A percentile compares a stretch with the other conserved stretches of the same genome.
These are phyloP conservation scores for Drosophila hamatofila DNA, from an alignment of 2,888 invertebrate genomes.

Conservation along the genomic window DNA sequence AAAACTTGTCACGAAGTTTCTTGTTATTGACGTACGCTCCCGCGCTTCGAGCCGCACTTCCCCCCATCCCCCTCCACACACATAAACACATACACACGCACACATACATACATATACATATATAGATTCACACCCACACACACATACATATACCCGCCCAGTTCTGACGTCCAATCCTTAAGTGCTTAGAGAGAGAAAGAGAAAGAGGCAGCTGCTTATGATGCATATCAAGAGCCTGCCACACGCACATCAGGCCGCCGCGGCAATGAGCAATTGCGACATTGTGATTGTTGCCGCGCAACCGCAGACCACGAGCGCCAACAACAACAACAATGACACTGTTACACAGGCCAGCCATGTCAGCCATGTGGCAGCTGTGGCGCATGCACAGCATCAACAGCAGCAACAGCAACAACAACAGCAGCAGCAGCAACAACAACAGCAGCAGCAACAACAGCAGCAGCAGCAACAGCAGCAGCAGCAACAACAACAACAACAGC, in stretches of 20 bases:
- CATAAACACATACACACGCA: not conserved
- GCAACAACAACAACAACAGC: conserved; percentile 62
- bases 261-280: conserved; percentile 85
- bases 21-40: conserved; percentile 55
- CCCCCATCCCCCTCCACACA: conserved; percentile 6
- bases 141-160: conserved; percentile 34
- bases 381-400: conserved; percentile 72
- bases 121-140: not conserved
- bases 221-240: conserved; percentile 84
- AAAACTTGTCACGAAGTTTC: conserved; percentile 64
- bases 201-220: conserved; percentile 60
- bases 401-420: conserved; percentile 70
- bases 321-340: conserved; percentile 79
- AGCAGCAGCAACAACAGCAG: conserved; percentile 66
- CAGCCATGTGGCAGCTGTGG: conserved; percentile 67
- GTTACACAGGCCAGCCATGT: conserved; percentile 73
- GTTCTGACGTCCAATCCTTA: conserved; percentile 53
- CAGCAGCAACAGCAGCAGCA: conserved; percentile 76
- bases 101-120: not conserved
- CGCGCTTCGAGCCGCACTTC: conserved; percentile 32
- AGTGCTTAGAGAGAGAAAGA: conserved; percentile 11
- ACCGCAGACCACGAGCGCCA: conserved; percentile 79
- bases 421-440: conserved; percentile 61
- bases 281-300: conserved; percentile 84
- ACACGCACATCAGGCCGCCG: conserved; percentile 83